A percentile compares a stretch with the other conserved stretches of the same genome.
Conservation (phyloP, 2,888 invertebrate species). For the Rosalia funebris region DNA sequence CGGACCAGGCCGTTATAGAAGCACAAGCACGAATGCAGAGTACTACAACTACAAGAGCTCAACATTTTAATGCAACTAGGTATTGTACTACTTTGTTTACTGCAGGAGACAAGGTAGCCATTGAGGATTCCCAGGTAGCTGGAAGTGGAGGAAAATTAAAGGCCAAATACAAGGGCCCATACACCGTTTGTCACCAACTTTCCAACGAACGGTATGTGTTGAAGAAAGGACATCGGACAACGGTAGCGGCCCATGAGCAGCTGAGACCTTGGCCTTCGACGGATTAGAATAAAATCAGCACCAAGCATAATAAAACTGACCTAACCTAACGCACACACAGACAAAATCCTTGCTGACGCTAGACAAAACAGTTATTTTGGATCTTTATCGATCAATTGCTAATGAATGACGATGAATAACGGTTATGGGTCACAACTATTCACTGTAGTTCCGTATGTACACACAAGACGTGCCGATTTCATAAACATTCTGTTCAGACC, state of each 20-base stretch:
- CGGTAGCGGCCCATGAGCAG: slow-evolving; percentile 43
- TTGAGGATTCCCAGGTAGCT: slow-evolving; percentile 39
- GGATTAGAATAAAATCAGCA: not conserved
- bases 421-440: not conserved
- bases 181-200: slow-evolving; percentile 29
- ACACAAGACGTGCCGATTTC: not conserved
- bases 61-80: slow-evolving; percentile 15
- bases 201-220: slow-evolving; percentile 42
- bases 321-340: not conserved
- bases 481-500: not conserved
- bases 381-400: not conserved
- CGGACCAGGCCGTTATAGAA: slow-evolving; percentile 33
- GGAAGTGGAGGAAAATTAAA: slow-evolving; percentile 38
- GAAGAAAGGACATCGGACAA: slow-evolving; percentile 31
- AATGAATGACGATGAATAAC: not conserved
- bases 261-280: slow-evolving; percentile 30
- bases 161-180: slow-evolving; percentile 37
- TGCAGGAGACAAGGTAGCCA: slow-evolving; percentile 26
- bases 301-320: not conserved
- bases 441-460: too few species aligned
- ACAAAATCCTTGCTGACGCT: too few species aligned
- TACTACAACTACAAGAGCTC: slow-evolving; percentile 25
- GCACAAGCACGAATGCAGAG: slow-evolving; percentile 24
- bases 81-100: slow-evolving; percentile 1
- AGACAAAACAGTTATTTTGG: too few species aligned